Evolutionary conservation across 2,113 vertebrate genomes (phyloP).

Genomic region (Arothron firmamentum): DNA sequence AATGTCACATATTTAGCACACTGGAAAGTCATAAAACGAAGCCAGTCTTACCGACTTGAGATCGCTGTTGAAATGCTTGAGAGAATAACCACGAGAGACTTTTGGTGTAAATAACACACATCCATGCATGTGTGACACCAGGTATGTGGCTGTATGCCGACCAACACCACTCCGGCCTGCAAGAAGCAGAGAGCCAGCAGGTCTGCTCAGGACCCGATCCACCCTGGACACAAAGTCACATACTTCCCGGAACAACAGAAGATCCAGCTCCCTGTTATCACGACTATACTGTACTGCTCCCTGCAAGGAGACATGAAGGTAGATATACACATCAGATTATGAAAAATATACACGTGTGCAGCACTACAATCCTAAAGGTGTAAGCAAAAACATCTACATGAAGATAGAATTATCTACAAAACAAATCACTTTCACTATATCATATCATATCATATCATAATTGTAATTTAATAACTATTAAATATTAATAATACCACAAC

Average conservation of each 20-base stretch:
- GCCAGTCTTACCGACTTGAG: constrained; percentile 81
- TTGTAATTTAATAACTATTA: no score
- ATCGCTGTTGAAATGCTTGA: constrained; percentile 93
- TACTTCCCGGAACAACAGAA: constrained; percentile 92
- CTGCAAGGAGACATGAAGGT: constrained; percentile 58
- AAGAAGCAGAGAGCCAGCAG: constrained; percentile 89
- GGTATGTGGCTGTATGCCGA: constrained; percentile 83
- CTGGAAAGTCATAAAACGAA: background rate
- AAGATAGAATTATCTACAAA: no score
- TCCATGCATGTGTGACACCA: constrained; percentile 94
- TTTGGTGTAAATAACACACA: constrained; percentile 85
- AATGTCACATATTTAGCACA: background rate
- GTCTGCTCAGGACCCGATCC: constrained; percentile 88
- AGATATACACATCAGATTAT: constrained; percentile 9
- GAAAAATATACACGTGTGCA: constrained; percentile 1
- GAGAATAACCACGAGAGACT: constrained; percentile 86
- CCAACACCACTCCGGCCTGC: constrained; percentile 92
- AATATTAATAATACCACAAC: no score
- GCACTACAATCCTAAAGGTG: background rate
- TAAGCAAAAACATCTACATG: background rate
- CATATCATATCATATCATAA: background rate
- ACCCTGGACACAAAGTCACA: constrained; percentile 85
- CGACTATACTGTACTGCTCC: constrained; percentile 88
- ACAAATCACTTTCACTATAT: no score
- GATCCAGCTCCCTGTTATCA: constrained; percentile 87